phyloP scores from a whole-genome alignment of 2,888 invertebrate species.

The Artemia sinica region DNA sequence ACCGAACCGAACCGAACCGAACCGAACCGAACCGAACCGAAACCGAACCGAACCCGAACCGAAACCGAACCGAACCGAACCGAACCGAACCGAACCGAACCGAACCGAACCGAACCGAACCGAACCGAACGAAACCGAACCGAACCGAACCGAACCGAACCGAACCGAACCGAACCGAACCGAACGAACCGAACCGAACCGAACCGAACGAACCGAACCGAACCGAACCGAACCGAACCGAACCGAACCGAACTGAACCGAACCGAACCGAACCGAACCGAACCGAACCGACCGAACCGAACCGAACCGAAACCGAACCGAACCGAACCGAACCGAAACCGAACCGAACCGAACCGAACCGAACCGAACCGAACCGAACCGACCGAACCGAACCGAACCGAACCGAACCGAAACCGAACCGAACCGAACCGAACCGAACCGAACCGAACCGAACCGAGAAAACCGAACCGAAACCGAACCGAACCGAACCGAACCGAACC shows the following conservation, averaged over 20 bases:
- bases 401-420: too few species aligned
- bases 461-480: too few species aligned
- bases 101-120: slow-evolving; percentile 20
- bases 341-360: slow-evolving; percentile 23
- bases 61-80: too few species aligned
- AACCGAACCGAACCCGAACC: too few species aligned
- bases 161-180: slow-evolving; percentile 21
- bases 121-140: slow-evolving; percentile 21
- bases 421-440: slow-evolving; percentile 22
- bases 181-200: too few species aligned
- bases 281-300: slow-evolving; percentile 22
- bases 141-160: slow-evolving; percentile 23
- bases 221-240: slow-evolving; percentile 21
- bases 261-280: slow-evolving; percentile 21
- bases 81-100: slow-evolving; percentile 22
- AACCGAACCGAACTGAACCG: slow-evolving; percentile 23
- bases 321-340: too few species aligned
- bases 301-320: too few species aligned
- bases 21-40: too few species aligned
- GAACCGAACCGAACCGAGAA: too few species aligned
- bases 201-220: too few species aligned
- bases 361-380: slow-evolving; percentile 18
- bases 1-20: slow-evolving; percentile 22
- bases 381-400: slow-evolving; percentile 23
- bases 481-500: slow-evolving; percentile 23